Base-by-base conservation (phyloP, 2,797 vertebrate genomes). In the Octomys mimax region DNA sequence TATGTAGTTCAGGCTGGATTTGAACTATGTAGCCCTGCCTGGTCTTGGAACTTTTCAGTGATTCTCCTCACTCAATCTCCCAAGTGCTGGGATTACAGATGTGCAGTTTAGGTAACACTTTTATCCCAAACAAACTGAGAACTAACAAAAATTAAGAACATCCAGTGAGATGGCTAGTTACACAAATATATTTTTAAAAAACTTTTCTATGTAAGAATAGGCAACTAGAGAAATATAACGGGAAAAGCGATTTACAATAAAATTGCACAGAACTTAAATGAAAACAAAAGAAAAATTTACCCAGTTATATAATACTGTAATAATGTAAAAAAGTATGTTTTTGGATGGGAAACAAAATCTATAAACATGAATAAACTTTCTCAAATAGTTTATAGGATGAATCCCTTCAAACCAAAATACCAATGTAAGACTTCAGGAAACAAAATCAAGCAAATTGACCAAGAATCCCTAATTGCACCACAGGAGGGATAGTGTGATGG, bases 191-290 rank as follows among this genome's bases (percentile, higher is more conserved):
- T 71, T 39, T 86, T 57, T 18, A 28, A 70, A 95, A 91, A 91
- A 91, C 6, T 93, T 92, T 77, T 54, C 31, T 87, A 81, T 66
- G 39, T 89, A 96, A 93, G 33, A 96, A 77, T 73, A 92, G 80
- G 61, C 68, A 92, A n/a, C n/a, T 94, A 94, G 33, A 96, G 93
- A 97, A 96, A 89, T 79, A 87, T 71, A 94, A 92, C 62, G 62
- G 9, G 77, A 91, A 91, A 87, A 88, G 28, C 8, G 31, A 89
- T 61, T 71, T 82, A 85, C 33, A 87, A 4, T 94, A 96, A 89
- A 94, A 92, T 24, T 75, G 49, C 73, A 8, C 12, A 92, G 16
- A 86, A 79, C 1, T 86, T 86, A 54, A 33, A 11, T 71, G 62
- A 90, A 92, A 95, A 80, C 93, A 80, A 80, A 95, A 80, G 61